Evolutionary conservation across 2,888 invertebrate genomes (phyloP).

Genomic region (Boloria selene): DNA sequence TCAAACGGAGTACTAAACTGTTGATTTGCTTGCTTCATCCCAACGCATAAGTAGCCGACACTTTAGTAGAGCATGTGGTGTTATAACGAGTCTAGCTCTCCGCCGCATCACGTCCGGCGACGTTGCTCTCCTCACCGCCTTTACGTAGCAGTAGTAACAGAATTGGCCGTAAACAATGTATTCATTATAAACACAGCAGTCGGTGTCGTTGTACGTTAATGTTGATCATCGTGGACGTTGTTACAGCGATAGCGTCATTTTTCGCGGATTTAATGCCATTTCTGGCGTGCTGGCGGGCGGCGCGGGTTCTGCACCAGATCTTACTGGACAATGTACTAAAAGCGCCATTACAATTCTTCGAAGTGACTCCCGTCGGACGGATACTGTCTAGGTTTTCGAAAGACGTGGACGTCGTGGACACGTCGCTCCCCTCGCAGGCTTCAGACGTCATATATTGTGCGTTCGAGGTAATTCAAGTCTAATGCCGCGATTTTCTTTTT

Average conservation of each 20-base stretch:
- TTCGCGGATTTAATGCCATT: slow-evolving; percentile 86
- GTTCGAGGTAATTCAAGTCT: slow-evolving; percentile 84
- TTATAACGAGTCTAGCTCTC: slow-evolving; percentile 28
- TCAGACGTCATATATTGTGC: slow-evolving; percentile 87
- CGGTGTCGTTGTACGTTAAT: slow-evolving; percentile 19
- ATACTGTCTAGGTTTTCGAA: slow-evolving; percentile 88
- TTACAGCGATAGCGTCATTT: slow-evolving; percentile 87
- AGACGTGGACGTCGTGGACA: slow-evolving; percentile 89
- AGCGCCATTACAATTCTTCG: slow-evolving; percentile 89
- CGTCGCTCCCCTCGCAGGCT: slow-evolving; percentile 85
- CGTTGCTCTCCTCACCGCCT: slow-evolving; percentile 33
- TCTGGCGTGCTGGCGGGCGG: slow-evolving; percentile 87
- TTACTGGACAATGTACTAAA: slow-evolving; percentile 84
- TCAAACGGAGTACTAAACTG: background rate
- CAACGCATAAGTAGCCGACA: slow-evolving; percentile 7
- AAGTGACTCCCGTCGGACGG: slow-evolving; percentile 89
- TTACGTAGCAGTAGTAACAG: no score
- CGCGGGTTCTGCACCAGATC: slow-evolving; percentile 81
- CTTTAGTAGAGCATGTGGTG: slow-evolving; percentile 34
- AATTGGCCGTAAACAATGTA: slow-evolving; percentile 64
- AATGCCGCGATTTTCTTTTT: slow-evolving; percentile 24
- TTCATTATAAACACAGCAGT: slow-evolving; percentile 54
- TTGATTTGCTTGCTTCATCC: slow-evolving; percentile 3
- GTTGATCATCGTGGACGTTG: slow-evolving; percentile 57
- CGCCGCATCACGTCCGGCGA: slow-evolving; percentile 31